These are phyloP conservation scores for Hassar affinis DNA, from an alignment of 2,113 vertebrate species.

Conservation along the genomic window DNA sequence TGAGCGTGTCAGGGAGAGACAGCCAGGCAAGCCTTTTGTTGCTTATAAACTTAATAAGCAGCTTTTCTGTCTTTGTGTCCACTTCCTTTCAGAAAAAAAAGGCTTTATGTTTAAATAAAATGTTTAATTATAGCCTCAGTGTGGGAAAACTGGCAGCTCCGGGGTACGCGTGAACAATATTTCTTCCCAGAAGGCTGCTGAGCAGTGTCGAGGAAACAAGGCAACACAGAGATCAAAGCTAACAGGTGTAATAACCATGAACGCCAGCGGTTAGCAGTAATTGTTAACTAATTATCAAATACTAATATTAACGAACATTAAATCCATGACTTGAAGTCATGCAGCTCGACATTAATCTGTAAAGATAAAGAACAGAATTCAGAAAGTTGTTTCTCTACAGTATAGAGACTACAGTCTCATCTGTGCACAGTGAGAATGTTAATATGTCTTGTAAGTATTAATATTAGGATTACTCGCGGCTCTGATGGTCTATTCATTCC, in stretches of 20 bases:
- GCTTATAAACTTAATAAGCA: background rate
- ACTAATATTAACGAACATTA: background rate
- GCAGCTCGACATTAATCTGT: too few relatives aligned
- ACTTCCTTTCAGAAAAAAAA: too few relatives aligned
- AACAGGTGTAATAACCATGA: background rate
- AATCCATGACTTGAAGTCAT: background rate
- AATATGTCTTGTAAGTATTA: background rate
- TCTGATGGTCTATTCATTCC: background rate
- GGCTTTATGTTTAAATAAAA: background rate
- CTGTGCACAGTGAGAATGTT: background rate
- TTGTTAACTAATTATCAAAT: background rate
- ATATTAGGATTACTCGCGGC: background rate
- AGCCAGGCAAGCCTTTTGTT: background rate
- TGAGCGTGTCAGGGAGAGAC: background rate
- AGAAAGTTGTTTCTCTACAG: background rate
- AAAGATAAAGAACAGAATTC: too few relatives aligned
- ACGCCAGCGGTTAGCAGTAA: background rate
- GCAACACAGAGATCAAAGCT: background rate
- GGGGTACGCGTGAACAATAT: background rate
- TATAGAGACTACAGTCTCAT: background rate
- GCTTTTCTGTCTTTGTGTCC: background rate
- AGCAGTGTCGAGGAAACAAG: background rate
- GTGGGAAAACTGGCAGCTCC: background rate
- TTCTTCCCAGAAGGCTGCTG: background rate
- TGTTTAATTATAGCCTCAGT: background rate